Evolutionary conservation across 1,140 invertebrate species (phyloP), one percentile per base, ranked within the genome.

Genomic region (Drosophila virilis): DNA sequence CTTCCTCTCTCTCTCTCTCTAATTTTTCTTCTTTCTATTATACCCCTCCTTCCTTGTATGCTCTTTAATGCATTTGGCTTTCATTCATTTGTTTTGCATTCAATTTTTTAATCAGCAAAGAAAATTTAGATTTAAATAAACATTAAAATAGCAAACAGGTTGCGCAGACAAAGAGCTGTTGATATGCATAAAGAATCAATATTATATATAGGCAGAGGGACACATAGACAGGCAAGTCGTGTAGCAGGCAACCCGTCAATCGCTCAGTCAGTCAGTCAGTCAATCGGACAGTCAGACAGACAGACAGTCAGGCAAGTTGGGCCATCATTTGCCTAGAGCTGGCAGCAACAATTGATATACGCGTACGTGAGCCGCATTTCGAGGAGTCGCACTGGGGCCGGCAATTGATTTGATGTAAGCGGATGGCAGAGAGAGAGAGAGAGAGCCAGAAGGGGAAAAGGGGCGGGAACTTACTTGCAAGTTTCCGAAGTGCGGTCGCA

Each of bases 261-360:
- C 60, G 13, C 52, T 73, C 62, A 61, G 74, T 60, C 62, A 60
- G 52, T 38, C 48, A 66, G 66, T 46, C 33, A 32, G 38, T 12
- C 57, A 33, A 38, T 8, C 22, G 28, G 42, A 40, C 6, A 35
- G 57, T 7, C 22, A 28, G 45, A 38, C 37, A 65, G 60, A 35
- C 37, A 43, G 43, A 48, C 55, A 66, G 51, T 46, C 45, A 50
- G 51, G 42, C 72, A 61, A 71, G 75, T 64, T 69, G 72, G 67
- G 42, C 73, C 80, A 70, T 83, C 76, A 84, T 83, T 83, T 83
- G 80, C 77, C 80, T 74, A 84, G 67, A 77, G 70, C 72, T 71
- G 80, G 68, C 77, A 88, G 77, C 80, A 88, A 88, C 83, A 86
- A 88, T 88, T 88, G 83, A 88, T 88, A 88, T 71, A 77, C 69